phyloP scores from a whole-genome alignment of 1,140 invertebrate species.

The Limonius californicus region DNA sequence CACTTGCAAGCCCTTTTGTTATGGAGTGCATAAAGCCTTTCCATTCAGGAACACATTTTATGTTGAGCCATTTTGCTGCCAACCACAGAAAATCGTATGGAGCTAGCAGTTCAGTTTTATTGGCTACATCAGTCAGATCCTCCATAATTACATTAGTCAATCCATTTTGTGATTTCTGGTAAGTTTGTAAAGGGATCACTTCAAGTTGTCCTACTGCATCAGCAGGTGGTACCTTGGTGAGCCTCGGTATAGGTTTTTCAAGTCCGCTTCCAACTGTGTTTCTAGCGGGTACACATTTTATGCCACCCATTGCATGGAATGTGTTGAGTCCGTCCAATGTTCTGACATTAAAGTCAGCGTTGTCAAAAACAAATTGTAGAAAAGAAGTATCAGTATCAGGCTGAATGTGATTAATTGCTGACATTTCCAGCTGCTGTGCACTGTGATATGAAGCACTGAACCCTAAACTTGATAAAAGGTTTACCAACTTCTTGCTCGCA shows the following conservation, averaged over 20 bases:
- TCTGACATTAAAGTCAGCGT: conserved; percentile 30
- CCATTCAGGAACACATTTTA: not conserved
- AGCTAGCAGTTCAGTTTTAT: not conserved
- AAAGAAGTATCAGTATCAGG: not conserved
- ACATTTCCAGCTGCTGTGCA: not conserved
- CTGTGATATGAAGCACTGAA: not conserved
- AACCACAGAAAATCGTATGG: not conserved
- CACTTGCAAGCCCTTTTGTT: not conserved
- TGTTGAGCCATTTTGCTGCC: not conserved
- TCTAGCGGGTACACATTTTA: not conserved
- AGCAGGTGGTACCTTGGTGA: not conserved
- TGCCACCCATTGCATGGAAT: conserved; percentile 22
- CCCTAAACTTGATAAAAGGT: not conserved
- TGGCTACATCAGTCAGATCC: not conserved
- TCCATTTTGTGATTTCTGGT: not conserved
- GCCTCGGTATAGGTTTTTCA: not conserved
- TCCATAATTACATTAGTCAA: not conserved
- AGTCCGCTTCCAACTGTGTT: not conserved
- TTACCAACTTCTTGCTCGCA: not conserved
- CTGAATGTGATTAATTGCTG: not conserved
- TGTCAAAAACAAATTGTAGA: conserved; percentile 27
- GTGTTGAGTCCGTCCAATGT: conserved; percentile 26
- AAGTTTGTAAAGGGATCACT: not conserved
- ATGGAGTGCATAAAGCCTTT: not conserved
- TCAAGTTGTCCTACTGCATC: not conserved